Conservation (phyloP, 2,888 invertebrate genomes). For the Mechanitis mazaeus region DNA sequence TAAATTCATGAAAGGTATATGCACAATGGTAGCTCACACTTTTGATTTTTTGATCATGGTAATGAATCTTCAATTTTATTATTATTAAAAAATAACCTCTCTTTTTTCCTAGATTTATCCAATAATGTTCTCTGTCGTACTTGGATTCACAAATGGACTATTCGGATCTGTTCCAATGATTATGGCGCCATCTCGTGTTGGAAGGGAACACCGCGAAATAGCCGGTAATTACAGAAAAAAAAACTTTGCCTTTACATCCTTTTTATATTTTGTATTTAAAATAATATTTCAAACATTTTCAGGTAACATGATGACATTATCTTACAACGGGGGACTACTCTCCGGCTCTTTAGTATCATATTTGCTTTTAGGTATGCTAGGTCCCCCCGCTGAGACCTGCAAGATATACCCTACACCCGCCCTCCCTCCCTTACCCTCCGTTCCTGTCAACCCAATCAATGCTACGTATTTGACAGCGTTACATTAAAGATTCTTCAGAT, state of each 20-base stretch:
- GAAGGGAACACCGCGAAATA: slow-evolving; percentile 90
- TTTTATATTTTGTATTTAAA: background rate
- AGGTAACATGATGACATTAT: slow-evolving; percentile 92
- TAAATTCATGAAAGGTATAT: too few relatives aligned
- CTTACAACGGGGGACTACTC: slow-evolving; percentile 91
- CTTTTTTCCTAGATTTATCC: slow-evolving; percentile 59
- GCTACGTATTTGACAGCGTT: slow-evolving; percentile 29
- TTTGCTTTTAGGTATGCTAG: slow-evolving; percentile 80
- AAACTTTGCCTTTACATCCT: background rate
- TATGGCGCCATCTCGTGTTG: slow-evolving; percentile 90
- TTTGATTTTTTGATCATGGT: too few relatives aligned
- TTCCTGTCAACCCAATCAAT: slow-evolving; percentile 39
- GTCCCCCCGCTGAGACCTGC: slow-evolving; percentile 70
- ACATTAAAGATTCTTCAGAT: slow-evolving; percentile 24
- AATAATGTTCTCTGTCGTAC: slow-evolving; percentile 72
- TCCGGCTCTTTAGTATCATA: slow-evolving; percentile 91
- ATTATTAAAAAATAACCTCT: background rate
- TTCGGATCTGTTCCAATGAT: slow-evolving; percentile 96
- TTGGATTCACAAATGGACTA: slow-evolving; percentile 91
- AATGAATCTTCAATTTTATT: too few relatives aligned
- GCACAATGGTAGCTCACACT: too few relatives aligned
- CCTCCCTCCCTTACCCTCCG: slow-evolving; percentile 50
- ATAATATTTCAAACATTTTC: slow-evolving; percentile 33
- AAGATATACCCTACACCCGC: slow-evolving; percentile 63
- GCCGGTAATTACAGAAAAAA: slow-evolving; percentile 77